Base-by-base conservation (phyloP, 2,113 vertebrate species). In the Sturnira hondurensis region DNA sequence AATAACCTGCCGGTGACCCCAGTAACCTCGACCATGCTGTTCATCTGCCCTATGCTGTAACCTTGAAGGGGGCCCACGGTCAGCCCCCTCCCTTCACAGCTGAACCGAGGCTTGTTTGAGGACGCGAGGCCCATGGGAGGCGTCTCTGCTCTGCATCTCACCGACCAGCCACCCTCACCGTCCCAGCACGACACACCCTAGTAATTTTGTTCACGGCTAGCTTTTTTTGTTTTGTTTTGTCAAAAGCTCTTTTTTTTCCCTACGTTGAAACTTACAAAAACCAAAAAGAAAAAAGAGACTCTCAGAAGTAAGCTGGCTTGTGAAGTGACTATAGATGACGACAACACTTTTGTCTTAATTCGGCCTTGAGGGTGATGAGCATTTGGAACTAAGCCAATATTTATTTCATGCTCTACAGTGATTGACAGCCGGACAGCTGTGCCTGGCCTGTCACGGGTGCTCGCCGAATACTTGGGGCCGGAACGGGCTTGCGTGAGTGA, bases 381-480 rank as follows among this genome's bases (percentile, higher is more conserved):
- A 16, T 43, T 67, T 81, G 31, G 14, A 89, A 28, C 81, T 38
- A 43, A 73, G 26, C 54, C 36, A 24, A 2, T 50, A 14, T 15
- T 80, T 71, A 43, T 33, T 54, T 54, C 5, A 4, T 45, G 43
- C 61, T 22, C 1, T 20, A 11, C 20, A 63, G 5, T 28, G 4
- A 13, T 24, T 2, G n/a, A 33, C 20, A n/a, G 2, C 54, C 14
- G 0, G 26, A 0, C 47, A 24, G 1, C 28, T 10, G 0, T 9
- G 73, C 87, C 20, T 22, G 38, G 54, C 13, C 2, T 3, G 1
- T 5, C 19, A 58, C 7, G 19, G 22, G 24, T 22, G 3, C 38
- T 45, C 31, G 50, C 14, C 7, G 28, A 24, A 8, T 16, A 13
- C 31, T 41, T 13, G 31, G 17, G 68, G 41, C 4, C 5, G 38